Base-by-base conservation (phyloP, 2,888 invertebrate genomes). In the Argynnis bischoffii region DNA sequence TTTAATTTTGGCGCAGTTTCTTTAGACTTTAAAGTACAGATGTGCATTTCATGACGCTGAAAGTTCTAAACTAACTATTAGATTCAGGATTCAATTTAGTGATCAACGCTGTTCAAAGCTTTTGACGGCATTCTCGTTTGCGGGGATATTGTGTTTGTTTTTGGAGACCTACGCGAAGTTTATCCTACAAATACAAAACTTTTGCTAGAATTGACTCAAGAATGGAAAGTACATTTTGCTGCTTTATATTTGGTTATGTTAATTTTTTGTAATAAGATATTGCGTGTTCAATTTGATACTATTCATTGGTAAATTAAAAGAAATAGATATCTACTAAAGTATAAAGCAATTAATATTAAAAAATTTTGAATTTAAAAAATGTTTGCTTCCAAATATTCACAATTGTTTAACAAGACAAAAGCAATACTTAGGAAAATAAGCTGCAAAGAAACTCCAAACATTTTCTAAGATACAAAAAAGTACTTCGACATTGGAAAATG, bases 1-100 rank as follows among this genome's bases (percentile, higher is more conserved):
- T 67, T 59, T 59, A 50, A 67, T 59, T 50, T 47, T 14, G 35
- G 14, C 47, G 5, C 31, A 21, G 14, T 31, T 51, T 48, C 18
- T 14, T 18, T n/a, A 5, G 35, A 41, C 54, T 55, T 21, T 46
- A 57, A 67, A 8, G 1, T 11, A 63, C 63, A n/a, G 41, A 50
- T 55, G 67, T 35, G 47, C 55, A 59, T n/a, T 67, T 67, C 18
- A 53, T 59, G 47, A 47, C 15, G 57, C 35, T 41, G 8, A 11
- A 41, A 41, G 26, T 55, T 64, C 55, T 67, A 61, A 74, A 76
- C 77, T 75, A 74, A 69, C 54, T 51, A 35, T 67, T 66, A 26
- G 55, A 60, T 67, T 55, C 3, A n/a, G 54, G 16, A 47, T 55
- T 57, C 57, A 64, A 63, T 63, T 63, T 63, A 63, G 26, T 51